Conservation (phyloP, 2,113 vertebrate genomes). For the Panthera tigris region DNA sequence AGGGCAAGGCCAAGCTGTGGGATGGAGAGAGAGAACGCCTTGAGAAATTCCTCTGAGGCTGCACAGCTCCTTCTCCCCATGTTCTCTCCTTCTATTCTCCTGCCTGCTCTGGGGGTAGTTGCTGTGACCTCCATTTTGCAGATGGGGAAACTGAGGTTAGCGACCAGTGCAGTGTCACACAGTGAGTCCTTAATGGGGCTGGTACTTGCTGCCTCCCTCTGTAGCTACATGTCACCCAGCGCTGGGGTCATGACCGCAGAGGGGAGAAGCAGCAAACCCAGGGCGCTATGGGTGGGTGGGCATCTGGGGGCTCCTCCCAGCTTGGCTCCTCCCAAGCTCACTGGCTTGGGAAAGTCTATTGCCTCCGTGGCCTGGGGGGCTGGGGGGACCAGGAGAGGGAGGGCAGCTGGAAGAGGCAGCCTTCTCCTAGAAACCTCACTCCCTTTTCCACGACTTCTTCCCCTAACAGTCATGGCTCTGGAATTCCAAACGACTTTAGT, state of each 20-base stretch:
- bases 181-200: not conserved
- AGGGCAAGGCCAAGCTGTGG: not conserved
- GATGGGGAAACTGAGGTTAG: not conserved
- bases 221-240: not conserved
- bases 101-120: not conserved
- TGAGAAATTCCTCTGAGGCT: not conserved
- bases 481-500: not conserved
- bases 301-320: not conserved
- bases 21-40: not conserved
- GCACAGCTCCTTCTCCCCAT: not conserved
- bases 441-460: not conserved
- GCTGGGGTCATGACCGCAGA: accelerated
- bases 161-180: not conserved
- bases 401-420: not conserved
- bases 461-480: not conserved
- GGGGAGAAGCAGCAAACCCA: not conserved
- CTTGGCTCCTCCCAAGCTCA: not conserved
- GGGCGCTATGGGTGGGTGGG: not conserved
- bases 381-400: not conserved
- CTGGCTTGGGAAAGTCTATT: not conserved
- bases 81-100: not conserved
- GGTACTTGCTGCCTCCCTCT: not conserved
- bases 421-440: not conserved
- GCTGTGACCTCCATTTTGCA: not conserved
- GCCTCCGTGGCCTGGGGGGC: not conserved